phyloP scores from a whole-genome alignment of 2,888 invertebrate species.

The Hanleya hanleyi region DNA sequence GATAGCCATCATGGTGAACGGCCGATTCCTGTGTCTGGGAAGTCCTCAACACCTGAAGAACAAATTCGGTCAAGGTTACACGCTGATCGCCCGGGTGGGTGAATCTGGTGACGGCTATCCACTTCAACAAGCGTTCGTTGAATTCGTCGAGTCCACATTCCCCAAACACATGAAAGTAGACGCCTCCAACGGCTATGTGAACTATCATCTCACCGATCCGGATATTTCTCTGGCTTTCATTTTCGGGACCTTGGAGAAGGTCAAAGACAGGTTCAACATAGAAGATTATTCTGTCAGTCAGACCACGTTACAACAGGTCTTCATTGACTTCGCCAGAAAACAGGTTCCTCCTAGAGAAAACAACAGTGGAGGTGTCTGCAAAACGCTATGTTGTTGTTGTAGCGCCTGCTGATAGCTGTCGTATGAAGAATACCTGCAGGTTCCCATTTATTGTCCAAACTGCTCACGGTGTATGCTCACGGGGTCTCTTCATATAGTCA shows the following conservation, averaged over 20 bases:
- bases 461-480: no score
- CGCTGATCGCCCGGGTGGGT: constrained; percentile 76
- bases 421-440: no score
- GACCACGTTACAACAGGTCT: constrained; percentile 68
- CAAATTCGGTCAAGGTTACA: constrained; percentile 81
- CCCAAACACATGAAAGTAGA: constrained; percentile 79
- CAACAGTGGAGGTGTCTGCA: not conserved
- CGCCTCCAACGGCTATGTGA: constrained; percentile 77
- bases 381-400: not conserved
- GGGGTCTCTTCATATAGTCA: no score
- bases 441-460: no score
- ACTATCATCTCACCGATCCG: constrained; percentile 55
- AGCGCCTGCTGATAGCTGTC: no score
- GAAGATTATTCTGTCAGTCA: constrained; percentile 68
- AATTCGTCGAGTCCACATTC: constrained; percentile 76
- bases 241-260: constrained; percentile 52
- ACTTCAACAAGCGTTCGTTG: constrained; percentile 3
- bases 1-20: constrained; percentile 84
- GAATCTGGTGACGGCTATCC: constrained; percentile 41
- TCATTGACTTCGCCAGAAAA: constrained; percentile 71
- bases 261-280: constrained; percentile 49
- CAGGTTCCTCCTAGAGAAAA: constrained; percentile 26
- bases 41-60: constrained; percentile 79
- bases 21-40: constrained; percentile 81
- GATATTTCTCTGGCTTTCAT: constrained; percentile 55